A percentile compares a stretch with the other conserved stretches of the same genome.
These are phyloP conservation scores for Circaetus gallicus DNA, from an alignment of 2,113 vertebrate genomes.

Conservation along the genomic window DNA sequence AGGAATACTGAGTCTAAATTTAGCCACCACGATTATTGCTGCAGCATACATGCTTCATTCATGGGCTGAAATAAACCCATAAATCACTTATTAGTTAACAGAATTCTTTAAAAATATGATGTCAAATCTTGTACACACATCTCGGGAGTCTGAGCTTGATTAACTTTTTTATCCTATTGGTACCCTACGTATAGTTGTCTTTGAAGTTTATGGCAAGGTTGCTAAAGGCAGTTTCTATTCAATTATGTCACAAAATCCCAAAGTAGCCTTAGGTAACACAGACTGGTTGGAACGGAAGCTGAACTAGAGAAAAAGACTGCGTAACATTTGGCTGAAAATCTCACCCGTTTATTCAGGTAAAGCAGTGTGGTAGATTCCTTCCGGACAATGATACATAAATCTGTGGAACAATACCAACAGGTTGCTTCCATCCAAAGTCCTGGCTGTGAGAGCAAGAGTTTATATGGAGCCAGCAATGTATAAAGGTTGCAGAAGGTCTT, in stretches of 20 bases:
- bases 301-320: neutral
- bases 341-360: neutral
- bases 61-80: neutral
- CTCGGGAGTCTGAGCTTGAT: neutral
- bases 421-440: neutral
- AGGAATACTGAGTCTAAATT: neutral
- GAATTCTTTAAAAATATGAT: neutral
- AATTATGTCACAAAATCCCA: neutral
- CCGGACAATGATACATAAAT: neutral
- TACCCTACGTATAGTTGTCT: neutral
- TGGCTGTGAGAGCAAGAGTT: neutral
- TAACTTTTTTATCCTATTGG: neutral
- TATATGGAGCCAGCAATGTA: neutral
- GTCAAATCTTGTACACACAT: neutral
- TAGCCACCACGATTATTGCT: neutral
- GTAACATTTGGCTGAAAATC: neutral
- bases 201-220: neutral
- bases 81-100: neutral
- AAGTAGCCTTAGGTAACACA: neutral
- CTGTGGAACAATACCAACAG: neutral
- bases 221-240: neutral
- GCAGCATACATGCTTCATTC: neutral
- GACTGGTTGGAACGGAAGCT: neutral
- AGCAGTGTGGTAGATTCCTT: neutral
- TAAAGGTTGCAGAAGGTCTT: neutral